Evolutionary conservation across 1,140 invertebrate genomes (phyloP), one percentile per base, ranked within the genome.

Genomic region (Gryon sp.): DNA sequence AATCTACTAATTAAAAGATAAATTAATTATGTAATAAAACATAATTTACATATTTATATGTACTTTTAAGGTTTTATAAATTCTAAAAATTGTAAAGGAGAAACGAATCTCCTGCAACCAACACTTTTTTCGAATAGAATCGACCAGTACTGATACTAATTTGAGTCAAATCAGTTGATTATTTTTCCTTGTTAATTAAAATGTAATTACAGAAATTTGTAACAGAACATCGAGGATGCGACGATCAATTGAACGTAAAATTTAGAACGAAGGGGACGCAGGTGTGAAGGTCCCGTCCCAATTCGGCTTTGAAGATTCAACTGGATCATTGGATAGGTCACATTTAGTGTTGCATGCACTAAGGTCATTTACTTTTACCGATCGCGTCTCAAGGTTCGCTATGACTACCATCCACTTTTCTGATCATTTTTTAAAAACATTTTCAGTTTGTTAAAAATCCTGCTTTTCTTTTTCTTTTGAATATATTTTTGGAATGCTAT

Each of bases 351-450:
- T 53, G 46, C 30, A 68, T 65, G 28, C 43, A 38, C 76, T 86
- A 86, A 87, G 84, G 86, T 85, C 84, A 87, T 84, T 88, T 88
- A 86, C 86, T 88, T 87, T 87, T 87, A 86, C 83, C 81, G 62
- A 45, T 70, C 68, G 43, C 41, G 18, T 63, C 69, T 72, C 66
- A 77, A 77, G 74, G 74, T 53, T 68, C 45, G 38, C 38, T 50
- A 24, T 40, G 15, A 50, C 32, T 26, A 12, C 19, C 26, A 16
- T 11, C 7, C 11, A 40, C 16, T 36, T 62, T 55, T 52, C 22
- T 4, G 8, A 4, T 22, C 2, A 24, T 45, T 45, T 12, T 12
- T 57, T 40, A n/a, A n/a, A n/a, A n/a, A n/a, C n/a, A n/a, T 57
- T 15, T 20, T 12, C 7, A 15, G 12, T 38, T 38, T 18, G 38